These are phyloP conservation scores for Vimba vimba DNA, from an alignment of 2,113 vertebrate species.

Conservation along the genomic window DNA sequence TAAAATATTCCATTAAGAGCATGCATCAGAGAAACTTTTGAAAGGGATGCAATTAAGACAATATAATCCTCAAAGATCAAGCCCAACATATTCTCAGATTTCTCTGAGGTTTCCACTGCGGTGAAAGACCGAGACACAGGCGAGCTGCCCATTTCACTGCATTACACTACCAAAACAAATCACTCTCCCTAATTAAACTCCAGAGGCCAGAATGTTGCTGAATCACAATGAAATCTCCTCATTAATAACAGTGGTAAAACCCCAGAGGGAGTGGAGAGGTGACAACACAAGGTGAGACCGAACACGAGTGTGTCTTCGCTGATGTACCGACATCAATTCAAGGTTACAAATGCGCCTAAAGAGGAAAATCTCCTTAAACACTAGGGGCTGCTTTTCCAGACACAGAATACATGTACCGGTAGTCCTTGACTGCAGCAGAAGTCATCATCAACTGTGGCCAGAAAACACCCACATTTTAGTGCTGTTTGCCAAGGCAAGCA, in stretches of 20 bases:
- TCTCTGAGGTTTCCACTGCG: neutral
- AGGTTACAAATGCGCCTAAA: neutral
- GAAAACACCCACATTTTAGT: neutral
- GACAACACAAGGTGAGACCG: constrained; percentile 6
- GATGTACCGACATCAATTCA: neutral
- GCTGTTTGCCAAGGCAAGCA: neutral
- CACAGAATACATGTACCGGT: neutral
- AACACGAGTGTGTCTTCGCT: neutral
- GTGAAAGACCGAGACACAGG: neutral
- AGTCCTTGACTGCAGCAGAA: neutral
- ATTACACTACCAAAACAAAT: constrained; percentile 44
- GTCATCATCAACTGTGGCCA: neutral
- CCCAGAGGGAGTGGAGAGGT: constrained; percentile 7
- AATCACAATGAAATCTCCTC: constrained; percentile 17
- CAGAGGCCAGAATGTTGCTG: constrained; percentile 34
- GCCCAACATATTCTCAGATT: neutral
- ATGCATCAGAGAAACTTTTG: neutral
- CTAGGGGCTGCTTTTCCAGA: neutral
- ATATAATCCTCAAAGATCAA: constrained; percentile 20
- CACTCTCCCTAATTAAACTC: constrained; percentile 39
- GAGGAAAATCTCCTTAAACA: neutral
- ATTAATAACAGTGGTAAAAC: constrained; percentile 37
- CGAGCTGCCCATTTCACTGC: constrained; percentile 12
- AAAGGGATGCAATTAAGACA: neutral
- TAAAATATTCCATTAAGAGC: neutral